These are phyloP conservation scores for Geophilus truncorum DNA, from an alignment of 2,888 invertebrate genomes.

Conservation along the genomic window DNA sequence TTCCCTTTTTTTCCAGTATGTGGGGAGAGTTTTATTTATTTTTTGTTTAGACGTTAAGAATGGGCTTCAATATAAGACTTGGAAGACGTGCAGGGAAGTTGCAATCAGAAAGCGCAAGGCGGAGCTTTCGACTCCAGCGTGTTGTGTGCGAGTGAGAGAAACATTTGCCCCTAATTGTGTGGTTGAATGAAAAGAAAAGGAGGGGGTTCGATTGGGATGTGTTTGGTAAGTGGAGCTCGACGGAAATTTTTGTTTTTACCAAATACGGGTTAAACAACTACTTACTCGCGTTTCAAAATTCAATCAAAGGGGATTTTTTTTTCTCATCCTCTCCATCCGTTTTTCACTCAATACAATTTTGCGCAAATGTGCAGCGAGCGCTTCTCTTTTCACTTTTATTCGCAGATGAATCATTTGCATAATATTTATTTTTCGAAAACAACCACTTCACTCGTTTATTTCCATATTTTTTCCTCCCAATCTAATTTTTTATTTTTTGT, in stretches of 20 bases:
- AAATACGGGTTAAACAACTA: not conserved
- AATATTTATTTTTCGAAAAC: constrained; percentile 5
- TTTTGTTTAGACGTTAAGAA: not conserved
- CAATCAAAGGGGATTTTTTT: not conserved
- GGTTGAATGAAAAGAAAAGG: not conserved
- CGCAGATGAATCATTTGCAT: constrained; percentile 11
- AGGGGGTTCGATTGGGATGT: not conserved
- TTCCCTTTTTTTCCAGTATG: too few species aligned
- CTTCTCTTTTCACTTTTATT: not conserved
- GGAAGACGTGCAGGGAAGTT: not conserved
- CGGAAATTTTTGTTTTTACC: not conserved
- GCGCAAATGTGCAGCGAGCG: not conserved
- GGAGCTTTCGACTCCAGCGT: not conserved
- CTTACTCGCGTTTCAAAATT: constrained; percentile 8
- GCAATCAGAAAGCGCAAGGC: not conserved
- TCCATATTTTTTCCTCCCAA: not conserved
- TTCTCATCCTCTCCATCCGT: not conserved
- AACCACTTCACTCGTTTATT: constrained; percentile 6
- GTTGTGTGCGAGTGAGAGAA: too few species aligned
- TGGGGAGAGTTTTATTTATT: not conserved
- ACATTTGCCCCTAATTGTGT: not conserved
- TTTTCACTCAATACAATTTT: not conserved
- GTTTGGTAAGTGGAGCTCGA: not conserved
- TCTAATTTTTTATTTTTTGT: not conserved
- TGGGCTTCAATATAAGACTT: not conserved